Evolutionary conservation across 2,888 invertebrate genomes (phyloP).

Genomic region (Coecobrya sp.): DNA sequence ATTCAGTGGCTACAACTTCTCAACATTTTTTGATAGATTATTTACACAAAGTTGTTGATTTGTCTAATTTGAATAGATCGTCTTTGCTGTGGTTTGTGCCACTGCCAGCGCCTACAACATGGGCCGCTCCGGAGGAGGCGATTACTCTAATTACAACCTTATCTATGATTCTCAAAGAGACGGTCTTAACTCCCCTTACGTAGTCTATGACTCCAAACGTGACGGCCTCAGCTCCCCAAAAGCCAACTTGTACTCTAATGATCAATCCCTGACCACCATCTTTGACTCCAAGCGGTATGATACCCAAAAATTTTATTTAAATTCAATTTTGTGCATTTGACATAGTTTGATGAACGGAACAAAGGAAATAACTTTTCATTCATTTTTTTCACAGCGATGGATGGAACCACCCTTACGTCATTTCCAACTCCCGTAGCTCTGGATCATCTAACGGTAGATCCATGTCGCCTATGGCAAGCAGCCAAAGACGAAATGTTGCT

Average conservation of each 20-base stretch:
- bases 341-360: no score
- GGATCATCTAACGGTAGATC: slow-evolving; percentile 62
- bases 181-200: slow-evolving; percentile 78
- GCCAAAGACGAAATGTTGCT: slow-evolving; percentile 57
- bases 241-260: slow-evolving; percentile 66
- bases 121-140: slow-evolving; percentile 66
- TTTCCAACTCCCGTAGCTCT: slow-evolving; percentile 71
- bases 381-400: slow-evolving; percentile 66
- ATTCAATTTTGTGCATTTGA: background rate
- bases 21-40: background rate
- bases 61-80: slow-evolving; percentile 63
- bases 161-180: slow-evolving; percentile 80
- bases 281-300: slow-evolving; percentile 74
- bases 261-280: slow-evolving; percentile 73
- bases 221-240: slow-evolving; percentile 71
- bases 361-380: background rate
- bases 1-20: background rate
- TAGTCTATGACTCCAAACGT: slow-evolving; percentile 78
- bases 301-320: background rate
- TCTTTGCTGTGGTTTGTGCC: slow-evolving; percentile 69
- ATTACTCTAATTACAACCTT: slow-evolving; percentile 62
- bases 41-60: slow-evolving; percentile 18
- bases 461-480: slow-evolving; percentile 12
- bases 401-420: slow-evolving; percentile 80
- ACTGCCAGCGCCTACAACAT: slow-evolving; percentile 68